Base-by-base conservation (phyloP, 2,888 invertebrate species). In the Pantelozetes paolii region DNA sequence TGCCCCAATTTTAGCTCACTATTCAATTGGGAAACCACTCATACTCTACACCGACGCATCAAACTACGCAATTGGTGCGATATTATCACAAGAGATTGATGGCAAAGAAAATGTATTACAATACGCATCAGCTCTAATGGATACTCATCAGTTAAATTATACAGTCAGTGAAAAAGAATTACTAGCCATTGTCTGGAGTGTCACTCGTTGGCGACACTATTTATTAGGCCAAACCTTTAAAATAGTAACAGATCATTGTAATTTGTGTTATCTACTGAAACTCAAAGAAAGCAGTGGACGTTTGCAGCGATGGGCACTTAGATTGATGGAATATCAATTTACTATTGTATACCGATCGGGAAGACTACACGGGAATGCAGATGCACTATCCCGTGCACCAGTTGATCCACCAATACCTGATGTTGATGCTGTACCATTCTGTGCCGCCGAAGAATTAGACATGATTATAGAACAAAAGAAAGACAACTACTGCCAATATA, bases 191-290 rank as follows among this genome's bases (percentile, higher is more conserved):
- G 78, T 83, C 9, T 83, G 79, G 79, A 81, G 81, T 3, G 76
- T 82, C 0, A 72, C 79, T 18, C 82, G 83, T 74, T 84, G 82
- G 75, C 74, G 82, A 28, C 81, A 80, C 0, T 85, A 82, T 74
- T 76, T 85, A 0, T 82, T 82, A 72, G n/a, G n/a, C n/a, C n/a
- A n/a, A n/a, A n/a, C n/a, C n/a, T 82, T 83, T 23, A 76, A 77
- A 0, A 78, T 84, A 0, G 76, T 80, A 6, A 84, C 83, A 0
- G 85, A 85, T 75, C 85, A 84, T 74, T 81, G 83, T 74, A 82
- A 84, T 0, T 78, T 85, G 48, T 82, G 82, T 80, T 85, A 83
- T 82, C 76, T 85, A 9, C 6, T 30, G 20, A 32, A 18, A n/a
- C 20, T 64, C 3, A 11, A 15, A 15, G 26, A 72, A n/a, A 5